Evolutionary conservation across 2,113 vertebrate species (phyloP).

Genomic region (Gobiocypris rarus): DNA sequence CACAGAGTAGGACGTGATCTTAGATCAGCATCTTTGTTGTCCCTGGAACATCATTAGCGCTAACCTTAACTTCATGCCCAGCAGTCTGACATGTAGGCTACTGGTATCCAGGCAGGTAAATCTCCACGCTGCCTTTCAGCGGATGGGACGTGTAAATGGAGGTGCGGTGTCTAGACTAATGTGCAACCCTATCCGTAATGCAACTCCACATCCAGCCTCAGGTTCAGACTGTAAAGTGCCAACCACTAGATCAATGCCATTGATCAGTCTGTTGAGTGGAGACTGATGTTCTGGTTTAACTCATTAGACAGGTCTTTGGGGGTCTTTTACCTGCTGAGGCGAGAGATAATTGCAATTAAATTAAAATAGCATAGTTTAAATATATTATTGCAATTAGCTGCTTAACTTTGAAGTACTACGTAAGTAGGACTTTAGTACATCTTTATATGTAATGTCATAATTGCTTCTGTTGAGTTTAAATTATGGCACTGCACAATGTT

Average conservation of each 20-base stretch:
- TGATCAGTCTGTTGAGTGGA: slow-evolving; percentile 51
- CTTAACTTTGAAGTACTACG: background rate
- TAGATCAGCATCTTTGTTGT: no score
- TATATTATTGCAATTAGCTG: background rate
- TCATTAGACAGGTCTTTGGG: background rate
- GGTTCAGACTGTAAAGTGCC: slow-evolving; percentile 37
- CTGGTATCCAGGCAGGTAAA: background rate
- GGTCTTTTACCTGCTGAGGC: background rate
- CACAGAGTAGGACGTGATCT: background rate
- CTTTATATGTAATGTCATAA: background rate
- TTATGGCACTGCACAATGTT: background rate
- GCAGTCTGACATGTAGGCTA: background rate
- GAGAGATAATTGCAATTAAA: background rate
- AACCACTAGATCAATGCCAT: slow-evolving; percentile 61
- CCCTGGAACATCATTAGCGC: background rate
- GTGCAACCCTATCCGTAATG: slow-evolving; percentile 10
- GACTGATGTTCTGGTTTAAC: slow-evolving; percentile 17
- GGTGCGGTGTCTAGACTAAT: background rate
- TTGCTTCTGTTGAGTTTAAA: background rate
- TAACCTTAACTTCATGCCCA: background rate
- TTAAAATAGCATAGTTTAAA: background rate
- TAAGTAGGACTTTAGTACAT: background rate
- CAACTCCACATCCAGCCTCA: slow-evolving; percentile 41
- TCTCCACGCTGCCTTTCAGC: background rate
- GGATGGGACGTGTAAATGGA: slow-evolving; percentile 5